Conservation (phyloP, 2,113 vertebrate genomes). For the Phycodurus eques region DNA sequence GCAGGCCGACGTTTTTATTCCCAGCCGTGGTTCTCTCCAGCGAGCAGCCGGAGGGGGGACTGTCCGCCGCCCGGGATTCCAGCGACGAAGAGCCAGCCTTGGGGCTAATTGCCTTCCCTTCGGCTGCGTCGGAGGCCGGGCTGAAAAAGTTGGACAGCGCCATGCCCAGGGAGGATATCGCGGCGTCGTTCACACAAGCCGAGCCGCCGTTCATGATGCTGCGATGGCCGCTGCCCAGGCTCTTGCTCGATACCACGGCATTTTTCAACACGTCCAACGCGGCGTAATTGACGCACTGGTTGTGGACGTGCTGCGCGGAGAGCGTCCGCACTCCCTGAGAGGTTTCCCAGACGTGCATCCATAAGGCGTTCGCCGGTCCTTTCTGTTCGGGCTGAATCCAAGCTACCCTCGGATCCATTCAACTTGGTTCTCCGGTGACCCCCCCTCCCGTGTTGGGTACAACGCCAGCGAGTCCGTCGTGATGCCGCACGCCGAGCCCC, state of each 20-base stretch:
- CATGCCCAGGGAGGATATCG: constrained; percentile 45
- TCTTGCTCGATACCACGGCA: constrained; percentile 65
- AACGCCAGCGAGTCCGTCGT: constrained; percentile 54
- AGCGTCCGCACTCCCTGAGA: constrained; percentile 84
- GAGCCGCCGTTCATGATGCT: constrained; percentile 49
- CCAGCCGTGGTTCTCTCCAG: constrained; percentile 69
- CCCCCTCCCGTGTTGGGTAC: constrained; percentile 43
- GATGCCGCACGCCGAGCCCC: constrained; percentile 37
- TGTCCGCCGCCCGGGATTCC: constrained; percentile 81
- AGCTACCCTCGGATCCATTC: constrained; percentile 98
- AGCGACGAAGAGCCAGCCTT: constrained; percentile 77
- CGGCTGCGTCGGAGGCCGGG: constrained; percentile 32
- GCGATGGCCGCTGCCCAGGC: constrained; percentile 23
- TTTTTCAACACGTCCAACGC: constrained; percentile 74
- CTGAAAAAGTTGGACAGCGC: constrained; percentile 48
- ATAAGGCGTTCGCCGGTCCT: constrained; percentile 96
- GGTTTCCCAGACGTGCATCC: constrained; percentile 98
- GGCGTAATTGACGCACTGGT: constrained; percentile 78
- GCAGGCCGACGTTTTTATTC: constrained; percentile 62
- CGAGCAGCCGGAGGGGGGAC: constrained; percentile 74
- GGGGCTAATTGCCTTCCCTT: constrained; percentile 69
- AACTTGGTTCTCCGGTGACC: constrained; percentile 71
- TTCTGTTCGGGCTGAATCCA: constrained; percentile 99
- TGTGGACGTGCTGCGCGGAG: constrained; percentile 71
- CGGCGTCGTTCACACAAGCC: constrained; percentile 45